Evolutionary conservation across 2,797 vertebrate species (phyloP).

Genomic region (Coregonus suidteri): DNA sequence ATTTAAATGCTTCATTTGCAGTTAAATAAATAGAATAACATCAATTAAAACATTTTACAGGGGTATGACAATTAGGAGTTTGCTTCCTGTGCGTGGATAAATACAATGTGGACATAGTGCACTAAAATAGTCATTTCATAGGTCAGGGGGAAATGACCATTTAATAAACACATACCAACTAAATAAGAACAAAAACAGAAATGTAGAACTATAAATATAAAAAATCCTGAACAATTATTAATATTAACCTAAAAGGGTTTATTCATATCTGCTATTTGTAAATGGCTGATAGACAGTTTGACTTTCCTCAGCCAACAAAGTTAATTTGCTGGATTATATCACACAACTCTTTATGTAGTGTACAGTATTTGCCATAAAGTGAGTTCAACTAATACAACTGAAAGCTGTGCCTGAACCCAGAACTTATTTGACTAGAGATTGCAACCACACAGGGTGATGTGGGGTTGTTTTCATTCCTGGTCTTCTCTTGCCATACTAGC

Average conservation of each 20-base stretch:
- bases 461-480: slow-evolving; percentile 6
- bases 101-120: slow-evolving; percentile 15
- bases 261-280: slow-evolving; percentile 57
- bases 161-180: neutral
- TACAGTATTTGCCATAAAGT: slow-evolving; percentile 19
- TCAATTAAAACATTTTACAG: slow-evolving; percentile 54
- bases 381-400: neutral
- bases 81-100: slow-evolving; percentile 35
- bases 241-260: slow-evolving; percentile 76
- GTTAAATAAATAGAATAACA: slow-evolving; percentile 67
- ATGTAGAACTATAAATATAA: slow-evolving; percentile 15
- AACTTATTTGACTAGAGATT: neutral
- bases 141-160: neutral
- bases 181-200: neutral
- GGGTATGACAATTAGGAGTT: slow-evolving; percentile 38
- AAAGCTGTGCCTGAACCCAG: neutral
- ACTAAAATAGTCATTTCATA: slow-evolving; percentile 20
- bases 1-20: slow-evolving; percentile 70
- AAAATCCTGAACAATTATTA: neutral
- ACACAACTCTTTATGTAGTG: neutral
- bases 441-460: neutral
- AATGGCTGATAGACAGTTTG: slow-evolving; percentile 9
- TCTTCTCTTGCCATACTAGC: neutral
- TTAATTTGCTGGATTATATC: neutral
- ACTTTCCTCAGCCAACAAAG: neutral